phyloP scores from a whole-genome alignment of 2,797 vertebrate species.

The Danio tinwini region DNA sequence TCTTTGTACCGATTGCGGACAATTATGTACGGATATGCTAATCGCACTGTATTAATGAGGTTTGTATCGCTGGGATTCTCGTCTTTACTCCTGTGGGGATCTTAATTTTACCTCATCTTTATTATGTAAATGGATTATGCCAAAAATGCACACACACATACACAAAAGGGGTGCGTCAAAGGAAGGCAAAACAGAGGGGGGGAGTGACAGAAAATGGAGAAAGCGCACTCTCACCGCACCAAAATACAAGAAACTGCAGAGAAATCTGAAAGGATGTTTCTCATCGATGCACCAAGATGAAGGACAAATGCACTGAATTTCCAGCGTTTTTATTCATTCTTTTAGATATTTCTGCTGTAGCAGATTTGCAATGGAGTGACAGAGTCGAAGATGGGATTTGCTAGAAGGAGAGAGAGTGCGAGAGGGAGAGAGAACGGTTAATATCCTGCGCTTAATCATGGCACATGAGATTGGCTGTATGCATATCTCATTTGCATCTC shows the following conservation, averaged over 20 bases:
- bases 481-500: slow-evolving; percentile 67
- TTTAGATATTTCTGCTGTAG: slow-evolving; percentile 47
- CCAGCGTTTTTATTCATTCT: slow-evolving; percentile 1
- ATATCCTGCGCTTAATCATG: slow-evolving; percentile 66
- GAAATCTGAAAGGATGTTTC: slow-evolving; percentile 24
- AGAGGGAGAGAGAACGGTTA: slow-evolving; percentile 74
- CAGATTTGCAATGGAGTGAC: slow-evolving; percentile 49
- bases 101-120: slow-evolving; percentile 84
- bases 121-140: slow-evolving; percentile 84
- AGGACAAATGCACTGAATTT: slow-evolving; percentile 43
- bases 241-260: slow-evolving; percentile 22
- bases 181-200: slow-evolving; percentile 24
- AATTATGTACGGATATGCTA: slow-evolving; percentile 61
- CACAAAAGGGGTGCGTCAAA: slow-evolving; percentile 48
- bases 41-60: slow-evolving; percentile 58
- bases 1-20: slow-evolving; percentile 48
- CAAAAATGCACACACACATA: slow-evolving; percentile 65
- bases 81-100: slow-evolving; percentile 71
- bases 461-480: slow-evolving; percentile 63
- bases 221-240: slow-evolving; percentile 15
- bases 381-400: slow-evolving; percentile 58
- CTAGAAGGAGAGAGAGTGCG: slow-evolving; percentile 57
- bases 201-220: slow-evolving; percentile 26
- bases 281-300: background rate
- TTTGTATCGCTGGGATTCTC: slow-evolving; percentile 56